Base-by-base conservation (phyloP, 2,888 invertebrate species). In the Spilarctia lutea region DNA sequence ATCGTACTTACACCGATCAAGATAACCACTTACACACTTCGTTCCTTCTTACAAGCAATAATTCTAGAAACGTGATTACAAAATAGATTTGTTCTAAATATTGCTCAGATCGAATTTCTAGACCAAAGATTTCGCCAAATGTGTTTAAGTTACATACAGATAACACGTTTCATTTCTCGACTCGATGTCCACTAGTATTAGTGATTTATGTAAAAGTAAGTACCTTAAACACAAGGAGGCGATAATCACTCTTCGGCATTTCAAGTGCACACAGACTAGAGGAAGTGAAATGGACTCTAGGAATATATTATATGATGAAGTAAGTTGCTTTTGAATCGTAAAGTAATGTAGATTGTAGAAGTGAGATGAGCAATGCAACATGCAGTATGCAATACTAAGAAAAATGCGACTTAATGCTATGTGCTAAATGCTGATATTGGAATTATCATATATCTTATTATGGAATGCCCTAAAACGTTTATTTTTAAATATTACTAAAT, bases 231-330 rank as follows among this genome's bases (percentile, higher is more conserved):
- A 88, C 86, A 85, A 86, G 82, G 90, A 91, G 91, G 92, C 92
- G 91, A 93, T 89, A 78, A 93, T 94, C 94, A 95, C 95, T 95
- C 95, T 91, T 94, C 95, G 95, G 95, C 95, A 93, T 92, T 90
- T 92, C 83, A 92, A 93, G 94, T 95, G 94, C 94, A 91, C 89
- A 89, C 81, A 90, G 88, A 92, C 94, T 94, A 95, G 81, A 89
- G 93, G 92, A 91, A 91, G 91, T 94, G 94, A 89, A 86, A 88
- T 91, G 94, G 94, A 91, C 87, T 89, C 91, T 91, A 91, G 95
- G 94, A 91, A 88, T 80, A 86, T 76, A n/a, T 56, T 56, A 81
- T 68, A 81, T 73, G 77, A 79, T 76, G 71, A 67, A 75, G 73
- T 75, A 72, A 78, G 81, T 78, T 84, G 84, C 80, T 75, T 67